Evolutionary conservation across 2,888 invertebrate genomes (phyloP).

Genomic region (Chrysolina haemoptera): DNA sequence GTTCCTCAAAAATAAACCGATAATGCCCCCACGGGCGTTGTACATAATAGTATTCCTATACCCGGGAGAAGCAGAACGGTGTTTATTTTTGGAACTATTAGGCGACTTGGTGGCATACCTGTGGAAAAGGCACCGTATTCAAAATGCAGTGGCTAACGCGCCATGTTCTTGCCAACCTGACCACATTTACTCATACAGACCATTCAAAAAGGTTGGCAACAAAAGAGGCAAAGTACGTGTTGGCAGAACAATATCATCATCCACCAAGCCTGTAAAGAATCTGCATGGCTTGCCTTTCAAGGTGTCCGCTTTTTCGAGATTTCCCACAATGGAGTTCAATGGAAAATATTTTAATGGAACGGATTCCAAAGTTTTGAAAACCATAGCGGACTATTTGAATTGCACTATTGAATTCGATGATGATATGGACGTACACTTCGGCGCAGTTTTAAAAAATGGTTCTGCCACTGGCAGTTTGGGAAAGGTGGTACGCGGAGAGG

Average conservation of each 20-base stretch:
- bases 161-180: background rate
- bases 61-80: background rate
- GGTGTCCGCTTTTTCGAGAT: background rate
- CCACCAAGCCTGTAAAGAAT: background rate
- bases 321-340: background rate
- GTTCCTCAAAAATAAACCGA: background rate
- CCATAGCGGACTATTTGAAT: constrained; percentile 64
- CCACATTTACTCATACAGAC: background rate
- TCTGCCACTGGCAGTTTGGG: constrained; percentile 53
- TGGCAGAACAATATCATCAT: background rate
- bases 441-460: constrained; percentile 55
- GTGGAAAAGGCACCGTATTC: background rate
- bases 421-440: constrained; percentile 52
- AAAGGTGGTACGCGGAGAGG: constrained; percentile 37
- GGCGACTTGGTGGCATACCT: background rate
- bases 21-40: background rate
- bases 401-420: constrained; percentile 56
- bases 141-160: background rate
- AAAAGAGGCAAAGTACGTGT: background rate
- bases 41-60: background rate
- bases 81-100: background rate
- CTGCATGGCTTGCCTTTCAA: background rate
- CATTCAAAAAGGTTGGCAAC: background rate
- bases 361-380: constrained; percentile 65
- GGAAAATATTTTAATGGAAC: constrained; percentile 55